Conservation (phyloP, 2,113 vertebrate species). For the Glaucidium brasilianum region DNA sequence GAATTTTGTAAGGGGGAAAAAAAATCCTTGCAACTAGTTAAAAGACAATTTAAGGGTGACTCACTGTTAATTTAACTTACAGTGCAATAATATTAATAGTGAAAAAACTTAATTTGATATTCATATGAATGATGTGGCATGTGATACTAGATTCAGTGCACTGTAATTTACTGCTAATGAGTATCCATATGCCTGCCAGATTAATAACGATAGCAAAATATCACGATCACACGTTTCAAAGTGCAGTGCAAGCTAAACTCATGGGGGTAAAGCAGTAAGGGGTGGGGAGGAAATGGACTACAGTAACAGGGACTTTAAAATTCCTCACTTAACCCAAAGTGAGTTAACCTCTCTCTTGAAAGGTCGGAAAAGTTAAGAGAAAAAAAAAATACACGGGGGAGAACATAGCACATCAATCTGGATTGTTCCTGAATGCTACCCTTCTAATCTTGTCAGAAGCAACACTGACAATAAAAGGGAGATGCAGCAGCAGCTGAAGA, state of each 20-base stretch:
- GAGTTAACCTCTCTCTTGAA: background rate
- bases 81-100: background rate
- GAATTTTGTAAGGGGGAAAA: background rate
- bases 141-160: background rate
- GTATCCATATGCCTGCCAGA: background rate
- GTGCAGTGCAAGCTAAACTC: background rate
- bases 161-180: background rate
- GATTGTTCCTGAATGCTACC: background rate
- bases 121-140: background rate
- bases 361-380: background rate
- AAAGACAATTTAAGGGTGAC: background rate
- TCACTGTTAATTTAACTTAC: background rate
- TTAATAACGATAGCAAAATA: background rate
- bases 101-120: background rate
- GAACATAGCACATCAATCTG: background rate
- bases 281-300: background rate
- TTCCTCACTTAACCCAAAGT: background rate
- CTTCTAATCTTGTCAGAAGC: background rate
- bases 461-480: background rate
- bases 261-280: background rate
- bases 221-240: background rate
- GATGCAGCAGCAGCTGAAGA: background rate
- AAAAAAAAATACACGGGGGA: background rate
- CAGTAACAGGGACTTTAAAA: background rate
- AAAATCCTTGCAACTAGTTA: background rate